phyloP scores from a whole-genome alignment of 2,797 vertebrate species.

The Eremophila alpestris region DNA sequence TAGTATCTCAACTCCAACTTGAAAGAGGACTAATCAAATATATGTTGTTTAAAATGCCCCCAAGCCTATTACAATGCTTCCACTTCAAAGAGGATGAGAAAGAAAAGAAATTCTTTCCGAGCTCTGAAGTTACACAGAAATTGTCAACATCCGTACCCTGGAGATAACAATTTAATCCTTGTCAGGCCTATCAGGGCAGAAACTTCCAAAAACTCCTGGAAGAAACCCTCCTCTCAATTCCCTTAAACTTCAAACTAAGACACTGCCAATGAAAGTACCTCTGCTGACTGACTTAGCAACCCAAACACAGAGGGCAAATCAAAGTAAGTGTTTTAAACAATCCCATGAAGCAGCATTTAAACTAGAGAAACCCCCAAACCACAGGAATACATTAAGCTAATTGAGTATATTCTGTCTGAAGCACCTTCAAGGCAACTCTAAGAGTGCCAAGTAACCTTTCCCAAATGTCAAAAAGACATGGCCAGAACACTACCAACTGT shows the following conservation, averaged over 20 bases:
- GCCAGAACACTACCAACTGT: neutral
- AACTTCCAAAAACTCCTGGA: neutral
- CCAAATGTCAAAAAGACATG: neutral
- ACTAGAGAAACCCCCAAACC: neutral
- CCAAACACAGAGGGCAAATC: neutral
- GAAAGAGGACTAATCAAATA: neutral
- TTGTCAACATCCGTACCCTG: neutral
- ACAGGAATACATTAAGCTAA: neutral
- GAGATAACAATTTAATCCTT: neutral
- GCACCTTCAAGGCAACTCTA: neutral
- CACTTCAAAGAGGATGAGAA: constrained; percentile 8
- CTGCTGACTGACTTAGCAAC: neutral
- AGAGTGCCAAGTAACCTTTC: neutral
- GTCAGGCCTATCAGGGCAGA: neutral
- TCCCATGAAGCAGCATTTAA: neutral
- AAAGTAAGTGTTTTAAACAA: neutral
- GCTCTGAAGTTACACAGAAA: neutral
- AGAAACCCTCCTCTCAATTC: neutral
- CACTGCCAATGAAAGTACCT: neutral
- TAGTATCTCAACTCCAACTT: neutral
- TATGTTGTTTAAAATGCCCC: neutral
- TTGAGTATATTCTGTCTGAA: neutral
- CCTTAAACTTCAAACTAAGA: neutral
- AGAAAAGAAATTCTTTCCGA: neutral
- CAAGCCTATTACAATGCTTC: neutral